Base-by-base conservation (phyloP, 2,797 vertebrate genomes). In the Myotis findleyi region DNA sequence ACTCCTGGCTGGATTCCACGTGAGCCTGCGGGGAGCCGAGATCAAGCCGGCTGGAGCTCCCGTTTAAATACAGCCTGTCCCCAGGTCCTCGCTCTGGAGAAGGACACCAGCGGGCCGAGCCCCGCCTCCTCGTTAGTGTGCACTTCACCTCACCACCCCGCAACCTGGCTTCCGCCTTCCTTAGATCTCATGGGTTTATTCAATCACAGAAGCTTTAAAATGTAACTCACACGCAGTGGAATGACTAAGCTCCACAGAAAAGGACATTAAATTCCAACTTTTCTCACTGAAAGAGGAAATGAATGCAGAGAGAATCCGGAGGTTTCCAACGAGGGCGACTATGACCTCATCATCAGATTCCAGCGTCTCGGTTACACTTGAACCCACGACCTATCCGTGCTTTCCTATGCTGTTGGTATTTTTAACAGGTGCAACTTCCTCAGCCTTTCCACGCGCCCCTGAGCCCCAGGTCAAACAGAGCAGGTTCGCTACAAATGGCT, bases 321-420 rank as follows among this genome's bases (percentile, higher is more conserved):
- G 33, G 33, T 23, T 51, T 25, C 5, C 0, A 18, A 0, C 3
- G 8, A 47, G 23, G 0, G 23, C 23, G 1, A 7, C 14, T 2
- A 0, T 14, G 33, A 30, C 55, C n/a, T 64, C 36, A 0, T 13
- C 7, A 4, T 12, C 10, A 36, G 21, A 7, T 14, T 11, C 71
- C 14, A 2, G 5, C 1, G 8, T 49, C 59, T 38, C 12, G 33
- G 33, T 27, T 14, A 5, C 3, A 30, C 36, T 5, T 0, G 27
- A 36, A 12, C 59, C 30, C 47, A 27, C 49, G 5, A 6, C 5
- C 12, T 3, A 13, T 3, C 33, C 69, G 9, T 12, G n/a, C 38
- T 33, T 33, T 2, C 59, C 80, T 25, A 20, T 1, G 20, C 1
- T 1, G 16, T 0, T 9, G 36, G 1, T 3, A 23, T 10, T 55